Conservation (phyloP, 64 coral and sea anemone species). For the Anthopleura sola region DNA sequence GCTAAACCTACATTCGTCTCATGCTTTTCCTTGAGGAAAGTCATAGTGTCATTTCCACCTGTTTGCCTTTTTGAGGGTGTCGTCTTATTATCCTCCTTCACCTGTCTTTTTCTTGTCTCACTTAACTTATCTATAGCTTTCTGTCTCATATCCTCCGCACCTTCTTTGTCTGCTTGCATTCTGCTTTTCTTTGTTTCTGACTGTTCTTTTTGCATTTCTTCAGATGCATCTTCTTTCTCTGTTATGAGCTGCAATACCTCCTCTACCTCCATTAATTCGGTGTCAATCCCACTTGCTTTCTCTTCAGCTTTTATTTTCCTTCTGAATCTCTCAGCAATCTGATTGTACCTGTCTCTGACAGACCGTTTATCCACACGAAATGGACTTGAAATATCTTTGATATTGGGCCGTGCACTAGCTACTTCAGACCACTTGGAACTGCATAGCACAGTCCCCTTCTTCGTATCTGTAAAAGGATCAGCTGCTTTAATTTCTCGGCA, state of each 20-base stretch:
- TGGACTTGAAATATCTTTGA: neutral
- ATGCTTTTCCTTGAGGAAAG: neutral
- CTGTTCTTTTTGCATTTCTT: neutral
- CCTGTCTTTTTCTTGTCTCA: neutral
- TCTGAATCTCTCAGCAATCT: neutral
- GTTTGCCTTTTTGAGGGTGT: neutral
- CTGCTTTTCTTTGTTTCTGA: neutral
- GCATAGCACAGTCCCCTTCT: neutral
- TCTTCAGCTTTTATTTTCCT: neutral
- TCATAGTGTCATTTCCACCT: neutral
- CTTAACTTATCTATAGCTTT: neutral
- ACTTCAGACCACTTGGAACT: neutral
- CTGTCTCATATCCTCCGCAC: neutral
- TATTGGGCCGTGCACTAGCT: neutral
- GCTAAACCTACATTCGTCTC: neutral
- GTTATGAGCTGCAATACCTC: neutral
- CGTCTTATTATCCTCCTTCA: neutral
- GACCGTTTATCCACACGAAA: neutral
- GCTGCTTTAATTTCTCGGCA: neutral
- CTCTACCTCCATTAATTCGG: neutral
- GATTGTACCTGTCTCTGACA: neutral
- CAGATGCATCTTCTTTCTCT: neutral
- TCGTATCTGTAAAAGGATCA: constrained; percentile 1
- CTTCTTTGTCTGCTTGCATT: neutral
- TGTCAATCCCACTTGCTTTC: neutral